Evolutionary conservation across 2,113 vertebrate species (phyloP), one percentile per base, ranked within the genome.

Genomic region (Rhegmatorhina hoffmannsi): DNA sequence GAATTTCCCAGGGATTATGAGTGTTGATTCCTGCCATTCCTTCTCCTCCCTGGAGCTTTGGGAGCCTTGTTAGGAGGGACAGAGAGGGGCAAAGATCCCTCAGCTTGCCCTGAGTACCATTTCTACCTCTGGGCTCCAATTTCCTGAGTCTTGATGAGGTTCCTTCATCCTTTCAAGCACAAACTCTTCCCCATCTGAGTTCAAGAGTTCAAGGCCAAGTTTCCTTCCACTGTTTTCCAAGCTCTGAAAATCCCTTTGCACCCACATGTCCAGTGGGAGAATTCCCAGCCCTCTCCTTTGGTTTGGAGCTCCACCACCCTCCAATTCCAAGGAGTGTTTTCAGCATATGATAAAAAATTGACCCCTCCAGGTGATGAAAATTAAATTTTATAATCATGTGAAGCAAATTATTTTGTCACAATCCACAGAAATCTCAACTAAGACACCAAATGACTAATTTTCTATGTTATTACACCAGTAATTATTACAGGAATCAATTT

Each of bases 231-330:
- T 69, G 47, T 11, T 28, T 38, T 40, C 26, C 7, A 0, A 92
- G 11, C 24, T 81, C 29, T 5, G 7, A 43, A 73, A 87, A 73
- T 33, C 34, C 28, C 8, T 33, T 46, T 34, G 56, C 28, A 89
- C 44, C 9, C 8, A 1, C 13, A 10, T 4, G 2, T 38, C n/a
- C 38, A 11, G 0, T 0, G 9, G 28, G 11, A 46, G 7, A 80
- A 72, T 29, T 84, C 25, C 43, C 23, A 36, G 7, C 2, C 0
- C 13, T 60, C 10, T 72, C 1, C 4, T 58, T 31, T 49, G 6
- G 8, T n/a, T 70, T 17, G 46, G 34, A 82, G 13, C 14, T 31
- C 14, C 34, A 26, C 50, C 50, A 26, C 14, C 26, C 50, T 28
- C 50, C 26, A 9, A 25, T 14, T 52, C 14, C 50, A 26, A 26